phyloP scores from a whole-genome alignment of 2,888 invertebrate genomes.

The Acanthoscelides obtectus region DNA sequence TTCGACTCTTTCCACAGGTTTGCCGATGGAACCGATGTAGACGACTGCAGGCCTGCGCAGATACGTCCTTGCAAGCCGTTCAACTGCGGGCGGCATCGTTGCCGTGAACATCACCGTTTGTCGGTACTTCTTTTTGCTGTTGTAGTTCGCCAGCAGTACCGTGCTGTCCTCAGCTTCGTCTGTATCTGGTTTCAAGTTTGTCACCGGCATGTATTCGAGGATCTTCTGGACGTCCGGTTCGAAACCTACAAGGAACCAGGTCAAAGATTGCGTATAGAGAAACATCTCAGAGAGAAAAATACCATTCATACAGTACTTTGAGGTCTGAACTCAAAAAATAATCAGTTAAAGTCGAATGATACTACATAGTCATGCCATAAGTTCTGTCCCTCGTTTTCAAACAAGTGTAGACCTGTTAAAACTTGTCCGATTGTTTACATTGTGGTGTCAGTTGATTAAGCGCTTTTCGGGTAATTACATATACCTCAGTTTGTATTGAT shows the following conservation, averaged over 20 bases:
- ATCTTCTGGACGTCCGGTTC: conserved; percentile 98
- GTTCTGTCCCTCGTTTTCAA: too few relatives aligned
- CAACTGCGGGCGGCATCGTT: conserved; percentile 98
- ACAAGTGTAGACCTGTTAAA: too few relatives aligned
- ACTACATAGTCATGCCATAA: too few relatives aligned
- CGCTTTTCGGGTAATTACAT: too few relatives aligned
- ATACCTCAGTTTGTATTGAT: too few relatives aligned
- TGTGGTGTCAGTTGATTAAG: too few relatives aligned
- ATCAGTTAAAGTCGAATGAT: too few relatives aligned
- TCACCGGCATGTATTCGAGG: conserved; percentile 95
- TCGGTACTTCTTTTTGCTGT: conserved; percentile 92
- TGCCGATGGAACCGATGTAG: conserved; percentile 89
- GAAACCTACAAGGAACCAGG: conserved; percentile 66
- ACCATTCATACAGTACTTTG: too few relatives aligned
- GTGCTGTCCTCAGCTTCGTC: conserved; percentile 90
- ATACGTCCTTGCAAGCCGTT: conserved; percentile 91
- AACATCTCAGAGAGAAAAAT: too few relatives aligned
- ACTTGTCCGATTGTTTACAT: too few relatives aligned
- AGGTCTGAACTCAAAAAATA: too few relatives aligned
- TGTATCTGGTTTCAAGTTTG: conserved; percentile 95
- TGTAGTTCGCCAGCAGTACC: conserved; percentile 85
- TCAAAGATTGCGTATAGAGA: too few relatives aligned
- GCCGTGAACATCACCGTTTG: conserved; percentile 99
- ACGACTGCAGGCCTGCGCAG: conserved; percentile 94
- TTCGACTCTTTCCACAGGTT: conserved; percentile 96